A percentile compares a stretch with the other conserved stretches of the same genome.
These are phyloP conservation scores for Synanthedon formicaeformis DNA, from an alignment of 2,888 invertebrate genomes.

Conservation along the genomic window DNA sequence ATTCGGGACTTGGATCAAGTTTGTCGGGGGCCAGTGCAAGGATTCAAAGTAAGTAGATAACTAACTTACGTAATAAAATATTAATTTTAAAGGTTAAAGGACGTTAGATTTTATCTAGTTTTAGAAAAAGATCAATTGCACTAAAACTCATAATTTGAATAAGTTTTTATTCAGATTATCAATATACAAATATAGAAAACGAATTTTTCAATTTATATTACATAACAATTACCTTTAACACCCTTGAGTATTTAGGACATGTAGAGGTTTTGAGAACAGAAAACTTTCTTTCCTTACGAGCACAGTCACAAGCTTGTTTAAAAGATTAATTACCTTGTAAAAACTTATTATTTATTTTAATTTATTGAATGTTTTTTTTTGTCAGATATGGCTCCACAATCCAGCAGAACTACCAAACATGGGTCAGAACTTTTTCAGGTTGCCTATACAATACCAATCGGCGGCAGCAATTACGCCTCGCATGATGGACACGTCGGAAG, in stretches of 20 bases:
- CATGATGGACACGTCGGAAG: constrained; percentile 74
- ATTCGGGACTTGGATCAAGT: constrained; percentile 70
- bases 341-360: constrained; percentile 12
- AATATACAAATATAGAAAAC: no score
- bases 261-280: no score
- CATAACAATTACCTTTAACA: no score
- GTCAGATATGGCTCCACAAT: constrained; percentile 69
- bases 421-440: constrained; percentile 72
- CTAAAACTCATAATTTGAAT: no score
- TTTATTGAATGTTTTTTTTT: background rate
- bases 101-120: no score
- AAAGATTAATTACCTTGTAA: no score
- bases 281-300: no score
- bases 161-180: no score
- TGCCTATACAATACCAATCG: constrained; percentile 73
- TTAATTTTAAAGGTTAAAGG: background rate
- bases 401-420: constrained; percentile 73
- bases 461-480: constrained; percentile 73
- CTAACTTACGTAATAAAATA: background rate
- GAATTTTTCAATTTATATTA: no score
- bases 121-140: no score
- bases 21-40: constrained; percentile 74
- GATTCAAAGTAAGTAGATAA: constrained; percentile 69
- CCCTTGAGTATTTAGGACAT: no score
- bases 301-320: no score